Percentiles rank a stretch among this genome's conserved stretches.
These are phyloP conservation scores for Syrrhaptes paradoxus DNA, from an alignment of 2,113 vertebrate species.

Conservation along the genomic window DNA sequence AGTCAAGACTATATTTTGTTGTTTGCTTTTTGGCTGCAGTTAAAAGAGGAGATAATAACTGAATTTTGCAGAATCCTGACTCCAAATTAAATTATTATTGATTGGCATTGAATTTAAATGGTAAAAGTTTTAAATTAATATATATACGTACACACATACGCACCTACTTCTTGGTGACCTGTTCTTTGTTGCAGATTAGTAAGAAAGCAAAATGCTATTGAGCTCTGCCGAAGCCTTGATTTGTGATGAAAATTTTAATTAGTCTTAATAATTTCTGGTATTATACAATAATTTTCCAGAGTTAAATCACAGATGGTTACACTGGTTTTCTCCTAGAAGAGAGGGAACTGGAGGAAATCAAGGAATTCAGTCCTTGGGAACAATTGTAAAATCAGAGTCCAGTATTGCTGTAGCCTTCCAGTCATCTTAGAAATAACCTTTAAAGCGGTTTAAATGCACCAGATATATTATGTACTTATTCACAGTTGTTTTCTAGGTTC, in stretches of 20 bases:
- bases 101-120: not conserved
- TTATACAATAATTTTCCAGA: not conserved
- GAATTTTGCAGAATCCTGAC: not conserved
- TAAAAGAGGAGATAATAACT: not conserved
- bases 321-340: not conserved
- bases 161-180: not conserved
- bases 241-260: not conserved
- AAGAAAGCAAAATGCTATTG: not conserved
- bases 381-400: not conserved
- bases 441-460: not conserved
- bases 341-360: not conserved
- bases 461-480: not conserved
- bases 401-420: not conserved
- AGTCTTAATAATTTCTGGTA: not conserved
- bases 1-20: not conserved
- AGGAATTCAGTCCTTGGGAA: not conserved
- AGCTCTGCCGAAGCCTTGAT: not conserved
- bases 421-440: not conserved
- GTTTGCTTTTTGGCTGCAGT: not conserved
- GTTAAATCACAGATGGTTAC: not conserved
- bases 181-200: not conserved
- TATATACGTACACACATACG: accelerated
- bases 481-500: not conserved
- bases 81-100: not conserved
- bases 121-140: not conserved